Percentiles rank a stretch among this genome's conserved stretches.
Evolutionary conservation across 2,113 vertebrate species (phyloP).

Genomic region (Epinephelus fuscoguttatus): DNA sequence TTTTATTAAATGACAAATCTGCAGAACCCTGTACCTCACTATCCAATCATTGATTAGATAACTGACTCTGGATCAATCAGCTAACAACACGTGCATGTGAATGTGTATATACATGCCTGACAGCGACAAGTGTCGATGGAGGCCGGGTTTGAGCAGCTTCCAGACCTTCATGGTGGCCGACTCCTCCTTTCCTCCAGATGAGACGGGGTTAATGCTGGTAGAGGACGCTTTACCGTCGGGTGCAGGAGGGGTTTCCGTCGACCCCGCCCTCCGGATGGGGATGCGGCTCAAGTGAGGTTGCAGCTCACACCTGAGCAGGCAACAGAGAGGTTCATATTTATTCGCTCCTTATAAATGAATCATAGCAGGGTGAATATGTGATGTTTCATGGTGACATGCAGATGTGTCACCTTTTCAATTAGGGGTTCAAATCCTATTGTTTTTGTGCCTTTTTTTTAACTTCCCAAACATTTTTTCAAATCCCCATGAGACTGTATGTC

Average conservation of each 20-base stretch:
- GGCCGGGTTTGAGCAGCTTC: slow-evolving; percentile 78
- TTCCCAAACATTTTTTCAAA: too few species aligned
- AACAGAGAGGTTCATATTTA: slow-evolving; percentile 10
- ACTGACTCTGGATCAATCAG: too few species aligned
- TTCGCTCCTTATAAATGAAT: neutral
- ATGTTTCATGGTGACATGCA: neutral
- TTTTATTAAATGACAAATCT: neutral
- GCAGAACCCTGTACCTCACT: neutral
- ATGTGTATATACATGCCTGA: slow-evolving; percentile 70
- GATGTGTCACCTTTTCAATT: neutral
- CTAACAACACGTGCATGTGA: neutral
- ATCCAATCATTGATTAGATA: neutral
- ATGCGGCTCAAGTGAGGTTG: slow-evolving; percentile 77
- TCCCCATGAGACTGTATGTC: too few species aligned
- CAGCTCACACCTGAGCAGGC: slow-evolving; percentile 74
- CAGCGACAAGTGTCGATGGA: slow-evolving; percentile 70
- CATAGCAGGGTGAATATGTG: neutral
- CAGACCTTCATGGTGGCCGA: slow-evolving; percentile 73
- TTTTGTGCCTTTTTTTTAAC: too few species aligned
- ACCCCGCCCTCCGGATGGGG: slow-evolving; percentile 69
- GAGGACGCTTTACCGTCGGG: slow-evolving; percentile 11
- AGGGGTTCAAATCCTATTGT: too few species aligned
- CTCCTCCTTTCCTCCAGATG: slow-evolving; percentile 41
- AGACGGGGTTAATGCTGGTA: slow-evolving; percentile 8
- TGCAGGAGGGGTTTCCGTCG: slow-evolving; percentile 38